Evolutionary conservation across 2,113 vertebrate genomes (phyloP), one percentile per base, ranked within the genome.

Genomic region (Alethe diademata): DNA sequence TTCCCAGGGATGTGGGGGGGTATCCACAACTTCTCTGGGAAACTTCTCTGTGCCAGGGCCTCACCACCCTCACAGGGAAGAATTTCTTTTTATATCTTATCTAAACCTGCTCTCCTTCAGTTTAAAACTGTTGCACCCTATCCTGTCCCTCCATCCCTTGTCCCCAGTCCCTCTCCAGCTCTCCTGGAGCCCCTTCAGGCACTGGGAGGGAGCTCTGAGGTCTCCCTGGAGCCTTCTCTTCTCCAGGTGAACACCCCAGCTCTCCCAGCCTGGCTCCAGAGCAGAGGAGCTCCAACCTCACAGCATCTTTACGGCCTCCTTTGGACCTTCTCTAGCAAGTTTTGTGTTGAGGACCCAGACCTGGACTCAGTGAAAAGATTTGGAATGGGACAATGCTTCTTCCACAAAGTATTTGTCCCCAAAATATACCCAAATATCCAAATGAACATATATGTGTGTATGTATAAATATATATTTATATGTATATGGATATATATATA

Each of bases 391-490:
- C 6, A 40, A 75, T 54, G 4, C 7, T 31, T 47, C 54, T 60
- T 11, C 19, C 6, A 22, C 5, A 20, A 75, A 50, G 4, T n/a
- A 25, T 82, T 47, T 91, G 23, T 60, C 18, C 7, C 58, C 5
- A 19, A 12, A 94, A 62, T 22, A 23, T 28, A 45, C 8, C 17
- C 20, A 36, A n/a, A 64, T 56, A 19, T 35, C 40, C 24, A 82
- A 67, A 43, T 57, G 6, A 38, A 20, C 25, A 36, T 19, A 19
- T 23, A n/a, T 19, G 28, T 19, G 28, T 29, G 19, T 76, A 2
- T 24, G 6, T 3, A 5, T 5, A 50, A 23, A 10, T 28, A 5
- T 7, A 17, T 22, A 3, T 7, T 6, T 31, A 6, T 25, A 4
- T 53, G 5, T 45, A 23, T 28, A 1, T n/a, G 14, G 8, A 19